phyloP scores from a whole-genome alignment of 2,888 invertebrate genomes.

The Protophormia terraenovae region DNA sequence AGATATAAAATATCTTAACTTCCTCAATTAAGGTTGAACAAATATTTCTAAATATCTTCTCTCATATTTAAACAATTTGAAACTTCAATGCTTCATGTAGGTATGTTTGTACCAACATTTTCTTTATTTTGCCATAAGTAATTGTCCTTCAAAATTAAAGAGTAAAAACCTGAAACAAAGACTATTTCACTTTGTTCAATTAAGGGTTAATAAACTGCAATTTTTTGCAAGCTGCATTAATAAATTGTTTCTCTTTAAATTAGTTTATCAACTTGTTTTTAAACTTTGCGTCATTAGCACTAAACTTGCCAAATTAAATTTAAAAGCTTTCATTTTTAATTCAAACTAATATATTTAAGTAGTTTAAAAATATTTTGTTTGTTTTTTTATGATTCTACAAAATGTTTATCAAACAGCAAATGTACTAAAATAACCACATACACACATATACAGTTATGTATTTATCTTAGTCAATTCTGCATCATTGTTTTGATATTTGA shows the following conservation, averaged over 20 bases:
- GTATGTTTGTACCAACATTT: no score
- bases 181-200: background rate
- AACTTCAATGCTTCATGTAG: no score
- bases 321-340: conserved; percentile 30
- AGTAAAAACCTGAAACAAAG: background rate
- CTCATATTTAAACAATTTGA: no score
- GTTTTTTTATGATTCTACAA: background rate
- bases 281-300: conserved; percentile 23
- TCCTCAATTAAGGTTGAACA: no score
- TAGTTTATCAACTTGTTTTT: conserved; percentile 3
- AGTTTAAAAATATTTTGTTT: background rate
- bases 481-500: background rate
- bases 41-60: no score
- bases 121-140: background rate
- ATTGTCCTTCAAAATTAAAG: background rate
- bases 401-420: background rate
- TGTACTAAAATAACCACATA: no score
- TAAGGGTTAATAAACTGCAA: conserved; percentile 1
- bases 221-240: background rate
- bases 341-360: background rate
- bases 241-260: background rate
- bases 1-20: no score
- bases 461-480: background rate
- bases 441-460: background rate
- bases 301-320: conserved; percentile 4